Base-by-base conservation (phyloP, 2,113 vertebrate genomes). In the Corynorhinus townsendii region DNA sequence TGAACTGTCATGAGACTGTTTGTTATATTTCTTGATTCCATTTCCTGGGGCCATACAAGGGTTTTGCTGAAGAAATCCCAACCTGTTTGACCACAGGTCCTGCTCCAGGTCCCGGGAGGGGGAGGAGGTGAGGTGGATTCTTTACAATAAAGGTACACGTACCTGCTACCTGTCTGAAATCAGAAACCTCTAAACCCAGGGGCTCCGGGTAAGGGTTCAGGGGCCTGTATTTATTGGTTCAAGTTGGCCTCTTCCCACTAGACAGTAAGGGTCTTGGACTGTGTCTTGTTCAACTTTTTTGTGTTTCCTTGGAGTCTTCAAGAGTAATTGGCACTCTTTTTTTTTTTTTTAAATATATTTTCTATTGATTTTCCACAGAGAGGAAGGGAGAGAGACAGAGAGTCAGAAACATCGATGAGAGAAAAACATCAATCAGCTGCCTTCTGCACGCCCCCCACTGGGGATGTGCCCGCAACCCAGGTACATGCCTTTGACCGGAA, bases 241-340 rank as follows among this genome's bases (percentile, higher is more conserved):
- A 20, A 19, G 3, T 28, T 83, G 52, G 84, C 45, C 28, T 75
- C 75, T 89, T 91, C 54, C 56, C 80, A 16, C 33, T 73, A 26
- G 80, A 72, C 28, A 35, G 40, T 68, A 35, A 80, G 54, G 45
- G 40, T 75, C 38, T 86, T 64, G 30, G 72, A 75, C 72, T 87
- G 2, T n/a, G 33, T 72, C 66, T 49, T 89, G 2, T 38, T 54
- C 77, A 40, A 3, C 87, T 59, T 91, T 88, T 92, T 69, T 90
- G 7, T 85, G 40, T 90, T 94, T 95, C 45, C 72, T 85, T 82
- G 71, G 85, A n/a, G 47, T 66, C 76, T 93, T 96, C 22, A 68
- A 38, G 52, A 87, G 30, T 52, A 81, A 81, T 35, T 73, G 59
- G 76, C 82, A 82, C 33, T 5, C 49, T 47, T 69, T n/a, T n/a